Evolutionary conservation across 2,797 vertebrate species (phyloP).

Genomic region (Schizopygopsis malacanthus): DNA sequence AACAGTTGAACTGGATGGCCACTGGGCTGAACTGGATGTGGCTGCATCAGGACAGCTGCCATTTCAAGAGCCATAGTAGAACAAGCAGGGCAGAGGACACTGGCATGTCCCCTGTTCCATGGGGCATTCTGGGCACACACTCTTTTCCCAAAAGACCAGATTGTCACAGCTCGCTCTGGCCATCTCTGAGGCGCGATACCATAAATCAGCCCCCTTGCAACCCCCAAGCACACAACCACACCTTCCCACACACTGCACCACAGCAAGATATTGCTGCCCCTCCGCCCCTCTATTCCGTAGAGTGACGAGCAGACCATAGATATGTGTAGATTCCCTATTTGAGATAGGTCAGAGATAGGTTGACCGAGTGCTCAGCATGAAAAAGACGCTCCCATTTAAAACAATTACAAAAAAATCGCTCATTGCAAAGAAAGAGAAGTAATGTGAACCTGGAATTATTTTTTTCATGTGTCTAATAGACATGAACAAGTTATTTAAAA

Average conservation of each 20-base stretch:
- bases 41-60: background rate
- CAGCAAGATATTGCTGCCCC: slow-evolving; percentile 63
- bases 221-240: slow-evolving; percentile 54
- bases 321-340: too few relatives aligned
- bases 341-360: too few relatives aligned
- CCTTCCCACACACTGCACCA: slow-evolving; percentile 67
- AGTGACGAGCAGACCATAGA: too few relatives aligned
- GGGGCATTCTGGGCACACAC: slow-evolving; percentile 61
- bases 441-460: too few relatives aligned
- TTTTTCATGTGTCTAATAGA: too few relatives aligned
- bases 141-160: slow-evolving; percentile 74
- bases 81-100: slow-evolving; percentile 28
- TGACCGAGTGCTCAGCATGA: too few relatives aligned
- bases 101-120: slow-evolving; percentile 60
- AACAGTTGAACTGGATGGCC: background rate
- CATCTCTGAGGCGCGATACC: slow-evolving; percentile 63
- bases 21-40: background rate
- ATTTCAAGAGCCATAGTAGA: background rate
- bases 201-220: slow-evolving; percentile 75
- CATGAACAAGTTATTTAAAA: too few relatives aligned
- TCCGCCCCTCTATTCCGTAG: too few relatives aligned
- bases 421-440: too few relatives aligned
- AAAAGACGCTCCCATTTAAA: too few relatives aligned
- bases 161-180: slow-evolving; percentile 75
- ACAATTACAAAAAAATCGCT: too few relatives aligned